These are phyloP conservation scores for Oscheius sp. DNA, from an alignment of 2,888 invertebrate genomes.

Conservation along the genomic window DNA sequence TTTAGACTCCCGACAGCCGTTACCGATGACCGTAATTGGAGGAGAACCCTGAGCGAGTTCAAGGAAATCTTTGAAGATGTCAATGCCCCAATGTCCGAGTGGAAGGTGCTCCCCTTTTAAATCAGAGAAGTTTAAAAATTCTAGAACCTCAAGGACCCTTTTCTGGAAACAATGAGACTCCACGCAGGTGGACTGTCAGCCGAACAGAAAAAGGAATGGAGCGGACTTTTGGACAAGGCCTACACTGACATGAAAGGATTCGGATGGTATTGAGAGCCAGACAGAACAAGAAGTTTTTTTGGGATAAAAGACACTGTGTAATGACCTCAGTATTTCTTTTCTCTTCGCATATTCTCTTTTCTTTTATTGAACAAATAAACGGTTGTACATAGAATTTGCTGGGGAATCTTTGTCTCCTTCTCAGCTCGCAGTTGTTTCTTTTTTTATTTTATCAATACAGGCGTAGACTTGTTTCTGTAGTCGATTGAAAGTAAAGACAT, in stretches of 20 bases:
- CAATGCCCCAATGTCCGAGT: slow-evolving; percentile 56
- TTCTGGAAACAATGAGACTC: slow-evolving; percentile 62
- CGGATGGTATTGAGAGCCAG: slow-evolving; percentile 52
- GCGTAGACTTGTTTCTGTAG: slow-evolving; percentile 47
- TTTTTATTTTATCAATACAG: slow-evolving; percentile 40
- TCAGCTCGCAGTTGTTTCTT: background rate
- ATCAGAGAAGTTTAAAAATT: background rate
- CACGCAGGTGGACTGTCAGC: slow-evolving; percentile 62
- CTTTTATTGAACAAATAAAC: background rate
- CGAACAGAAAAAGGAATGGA: slow-evolving; percentile 68
- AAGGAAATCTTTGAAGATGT: slow-evolving; percentile 64
- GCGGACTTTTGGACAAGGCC: slow-evolving; percentile 59
- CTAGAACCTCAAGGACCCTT: slow-evolving; percentile 55
- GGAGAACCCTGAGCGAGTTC: slow-evolving; percentile 57
- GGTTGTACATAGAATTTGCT: background rate
- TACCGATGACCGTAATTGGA: slow-evolving; percentile 56
- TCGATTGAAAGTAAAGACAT: slow-evolving; percentile 53
- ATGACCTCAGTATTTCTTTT: slow-evolving; percentile 18
- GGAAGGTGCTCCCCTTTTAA: slow-evolving; percentile 48
- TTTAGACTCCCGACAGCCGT: slow-evolving; percentile 51
- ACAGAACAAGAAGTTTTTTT: background rate
- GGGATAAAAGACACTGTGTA: background rate
- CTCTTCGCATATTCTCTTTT: background rate
- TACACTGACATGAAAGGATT: slow-evolving; percentile 63
- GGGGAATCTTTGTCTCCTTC: background rate